phyloP scores from a whole-genome alignment of 2,797 vertebrate genomes.

The Tolypeutes matacus region DNA sequence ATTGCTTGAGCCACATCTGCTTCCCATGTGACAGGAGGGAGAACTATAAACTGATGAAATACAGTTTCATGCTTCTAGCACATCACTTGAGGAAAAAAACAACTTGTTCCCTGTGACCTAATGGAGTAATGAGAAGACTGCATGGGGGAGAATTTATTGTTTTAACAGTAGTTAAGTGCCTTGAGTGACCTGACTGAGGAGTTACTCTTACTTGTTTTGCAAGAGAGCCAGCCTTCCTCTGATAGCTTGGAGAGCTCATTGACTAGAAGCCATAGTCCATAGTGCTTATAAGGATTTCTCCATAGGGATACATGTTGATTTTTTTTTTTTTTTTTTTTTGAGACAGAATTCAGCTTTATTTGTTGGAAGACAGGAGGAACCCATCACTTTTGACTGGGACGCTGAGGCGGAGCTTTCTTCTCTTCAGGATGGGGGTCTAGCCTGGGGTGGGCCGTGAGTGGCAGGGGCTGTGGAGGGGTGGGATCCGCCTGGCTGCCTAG shows the following conservation, averaged over 20 bases:
- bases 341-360: too few relatives aligned
- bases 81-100: conserved; percentile 64
- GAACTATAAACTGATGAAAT: conserved; percentile 53
- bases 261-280: neutral
- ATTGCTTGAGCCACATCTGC: too few relatives aligned
- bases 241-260: conserved; percentile 28
- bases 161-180: conserved; percentile 20
- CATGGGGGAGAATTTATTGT: conserved; percentile 29
- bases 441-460: neutral
- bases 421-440: conserved; percentile 22
- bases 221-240: conserved; percentile 40
- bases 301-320: conserved; percentile 68
- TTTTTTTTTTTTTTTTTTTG: too few relatives aligned
- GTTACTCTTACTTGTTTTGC: conserved; percentile 66
- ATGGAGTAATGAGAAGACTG: conserved; percentile 53
- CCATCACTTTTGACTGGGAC: neutral
- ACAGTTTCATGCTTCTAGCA: conserved; percentile 39
- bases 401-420: neutral
- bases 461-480: neutral
- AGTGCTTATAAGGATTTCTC: conserved; percentile 61
- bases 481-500: too few relatives aligned
- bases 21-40: neutral
- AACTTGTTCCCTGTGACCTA: conserved; percentile 32
- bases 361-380: too few relatives aligned
- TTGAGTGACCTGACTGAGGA: conserved; percentile 47